Evolutionary conservation across 2,888 invertebrate species (phyloP), one percentile per base, ranked within the genome.

Genomic region (Lepidonotus clava): DNA sequence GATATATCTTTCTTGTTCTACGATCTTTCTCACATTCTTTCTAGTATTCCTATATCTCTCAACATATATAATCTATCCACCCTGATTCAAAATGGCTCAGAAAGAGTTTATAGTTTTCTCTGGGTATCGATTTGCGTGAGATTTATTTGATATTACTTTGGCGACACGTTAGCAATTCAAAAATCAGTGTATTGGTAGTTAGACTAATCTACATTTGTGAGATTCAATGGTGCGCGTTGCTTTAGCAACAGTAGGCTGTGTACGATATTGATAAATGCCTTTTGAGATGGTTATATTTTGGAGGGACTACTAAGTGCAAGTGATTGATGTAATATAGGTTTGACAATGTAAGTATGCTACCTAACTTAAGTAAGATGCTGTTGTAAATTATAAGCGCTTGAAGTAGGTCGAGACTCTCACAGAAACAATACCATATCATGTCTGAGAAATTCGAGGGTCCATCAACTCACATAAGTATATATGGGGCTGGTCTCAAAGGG

Each of bases 271-370:
- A 71, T 71, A 71, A 71, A 71, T 71, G 71, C 71, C 71, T 71
- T 71, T 71, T 71, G 71, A 71, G 71, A 71, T 71, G 71, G 71
- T 71, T 71, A 71, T 71, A 71, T 71, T 71, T 71, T 71, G 71
- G 38, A 38, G 71, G 71, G 71, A 71, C 8, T 21, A 71, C 8
- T 46, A 56, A 71, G 36, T 71, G 71, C 71, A 36, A 71, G 71
- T 71, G 71, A 71, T 5, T 36, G 71, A 71, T 71, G 71, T 71
- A 71, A 36, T 71, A 71, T 71, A 71, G 36, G 36, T 71, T 36
- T 71, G 71, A 38, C 11, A 34, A 71, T 71, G 34, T 71, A 71
- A 71, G 71, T 61, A 61, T 61, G 61, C 18, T 36, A 71, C 36
- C 14, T 71, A 36, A 34, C 71, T 71, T 21, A 34, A 36, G 71